These are phyloP conservation scores for Pristionchus entomophagus DNA, from an alignment of 2,888 invertebrate genomes.

Conservation along the genomic window DNA sequence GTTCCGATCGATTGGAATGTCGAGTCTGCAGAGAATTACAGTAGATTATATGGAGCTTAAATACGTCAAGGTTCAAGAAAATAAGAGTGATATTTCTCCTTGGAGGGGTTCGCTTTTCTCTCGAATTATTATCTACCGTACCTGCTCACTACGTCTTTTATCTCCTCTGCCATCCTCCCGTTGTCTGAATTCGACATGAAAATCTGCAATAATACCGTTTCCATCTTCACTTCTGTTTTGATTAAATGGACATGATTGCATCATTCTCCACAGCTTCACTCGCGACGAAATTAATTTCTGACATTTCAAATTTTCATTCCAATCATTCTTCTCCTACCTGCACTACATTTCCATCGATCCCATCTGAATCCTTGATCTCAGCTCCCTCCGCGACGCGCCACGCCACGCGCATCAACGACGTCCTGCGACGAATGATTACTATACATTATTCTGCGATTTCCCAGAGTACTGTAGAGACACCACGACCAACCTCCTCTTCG, in stretches of 20 bases:
- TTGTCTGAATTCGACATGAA: conserved; percentile 62
- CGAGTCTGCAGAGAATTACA: conserved; percentile 47
- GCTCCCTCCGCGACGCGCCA: conserved; percentile 70
- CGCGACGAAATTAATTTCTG: too few species aligned
- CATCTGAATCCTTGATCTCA: conserved; percentile 70
- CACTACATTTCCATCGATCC: conserved; percentile 69
- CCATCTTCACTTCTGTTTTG: background rate
- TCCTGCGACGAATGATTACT: background rate
- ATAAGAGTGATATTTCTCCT: too few species aligned
- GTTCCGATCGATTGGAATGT: conserved; percentile 68
- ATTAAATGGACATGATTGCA: too few species aligned
- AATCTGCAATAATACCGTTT: conserved; percentile 53
- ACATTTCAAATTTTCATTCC: conserved; percentile 1
- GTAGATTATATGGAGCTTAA: too few species aligned
- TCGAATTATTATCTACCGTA: background rate
- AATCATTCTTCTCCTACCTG: conserved; percentile 54
- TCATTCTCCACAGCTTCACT: too few species aligned
- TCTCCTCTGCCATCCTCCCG: conserved; percentile 56
- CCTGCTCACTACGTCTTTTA: conserved; percentile 58
- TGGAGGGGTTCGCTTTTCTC: too few species aligned
- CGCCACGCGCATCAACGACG: conserved; percentile 59
- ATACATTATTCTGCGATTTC: background rate
- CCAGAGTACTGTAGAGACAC: too few species aligned
- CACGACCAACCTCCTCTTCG: conserved; percentile 48
- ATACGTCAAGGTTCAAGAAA: too few species aligned